Evolutionary conservation across 2,113 vertebrate species (phyloP).

Genomic region (Syngnathoides biaculeatus): DNA sequence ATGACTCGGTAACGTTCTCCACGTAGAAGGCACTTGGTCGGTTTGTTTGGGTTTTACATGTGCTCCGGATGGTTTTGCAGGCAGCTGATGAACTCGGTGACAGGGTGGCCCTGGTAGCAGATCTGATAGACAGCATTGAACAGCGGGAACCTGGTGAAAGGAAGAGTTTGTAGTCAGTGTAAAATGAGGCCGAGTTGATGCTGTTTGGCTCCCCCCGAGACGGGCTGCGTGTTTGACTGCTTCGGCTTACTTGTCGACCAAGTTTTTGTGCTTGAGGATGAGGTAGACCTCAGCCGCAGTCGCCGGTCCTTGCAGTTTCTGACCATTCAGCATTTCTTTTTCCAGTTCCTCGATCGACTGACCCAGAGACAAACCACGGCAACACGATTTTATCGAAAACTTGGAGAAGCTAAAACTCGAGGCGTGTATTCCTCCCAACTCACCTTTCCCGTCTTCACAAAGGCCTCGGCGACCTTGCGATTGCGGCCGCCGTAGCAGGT

Average conservation of each 20-base stretch:
- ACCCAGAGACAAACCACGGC: slow-evolving; percentile 7
- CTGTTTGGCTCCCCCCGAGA: background rate
- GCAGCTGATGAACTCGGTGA: slow-evolving; percentile 83
- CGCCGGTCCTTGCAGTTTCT: slow-evolving; percentile 95
- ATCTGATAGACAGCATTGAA: slow-evolving; percentile 90
- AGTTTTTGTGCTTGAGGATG: slow-evolving; percentile 85
- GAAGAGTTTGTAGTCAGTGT: slow-evolving; percentile 1
- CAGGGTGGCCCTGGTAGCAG: slow-evolving; percentile 84
- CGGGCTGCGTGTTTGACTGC: background rate
- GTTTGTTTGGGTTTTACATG: slow-evolving; percentile 60
- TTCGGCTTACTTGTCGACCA: slow-evolving; percentile 83
- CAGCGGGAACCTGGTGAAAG: slow-evolving; percentile 83
- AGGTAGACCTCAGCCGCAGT: slow-evolving; percentile 87
- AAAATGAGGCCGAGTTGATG: background rate
- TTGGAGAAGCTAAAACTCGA: background rate
- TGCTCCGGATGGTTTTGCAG: slow-evolving; percentile 95
- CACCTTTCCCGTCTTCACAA: slow-evolving; percentile 87
- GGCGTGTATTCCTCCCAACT: slow-evolving; percentile 15
- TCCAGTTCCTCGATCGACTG: slow-evolving; percentile 93
- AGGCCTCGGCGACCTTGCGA: slow-evolving; percentile 90
- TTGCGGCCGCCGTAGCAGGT: slow-evolving; percentile 93
- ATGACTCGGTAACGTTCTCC: slow-evolving; percentile 20
- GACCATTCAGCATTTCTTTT: slow-evolving; percentile 93
- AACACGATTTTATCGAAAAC: background rate
- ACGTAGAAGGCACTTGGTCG: slow-evolving; percentile 50